Base-by-base conservation (phyloP, 2,888 invertebrate genomes). In the Parochlus steinenii region DNA sequence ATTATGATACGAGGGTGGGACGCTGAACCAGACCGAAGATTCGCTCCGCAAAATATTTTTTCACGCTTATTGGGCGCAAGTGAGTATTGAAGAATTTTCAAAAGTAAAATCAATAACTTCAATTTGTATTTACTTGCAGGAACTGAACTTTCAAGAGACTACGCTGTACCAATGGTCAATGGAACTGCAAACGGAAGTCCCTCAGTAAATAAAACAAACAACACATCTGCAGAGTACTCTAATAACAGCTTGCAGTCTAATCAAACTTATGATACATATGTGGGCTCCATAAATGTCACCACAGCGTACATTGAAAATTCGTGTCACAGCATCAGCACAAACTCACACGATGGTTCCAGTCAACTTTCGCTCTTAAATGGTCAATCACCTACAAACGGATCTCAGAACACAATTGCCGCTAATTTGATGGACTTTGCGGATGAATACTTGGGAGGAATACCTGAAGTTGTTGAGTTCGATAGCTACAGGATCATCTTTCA, bases 1-100 rank as follows among this genome's bases (percentile, higher is more conserved):
- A 61, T 85, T 27, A 77, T 87, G 69, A 59, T 64, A 39, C 78
- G 79, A 48, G 87, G 87, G 51, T 90, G 89, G 89, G 69, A 72
- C 47, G 56, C 65, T 34, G 74, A 78, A 52, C 74, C 75, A 6
- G 71, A 71, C 38, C 60, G 65, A 29, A 60, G 79, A 16, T 77
- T 80, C 53, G 74, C 78, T 46, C 86, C 82, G 34, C 86, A 87
- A 58, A 76, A 74, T 41, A 77, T 87, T 47, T 80, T 86, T 39
- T 46, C 48, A n/a, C 45, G 47, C n/a, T 40, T 57, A 7, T 48
- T 27, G 6, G 28, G 18, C 1, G 20, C 20, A 12, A 34, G 34
- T 34, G 17, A 20, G 34, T 34, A 12, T 4, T 7, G 20, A 12
- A 11, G 18, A 3, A 14, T 14, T 17, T 20, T 10, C 20, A 7